Evolutionary conservation across 2,888 invertebrate genomes (phyloP).

Genomic region (Chrysolina oricalcia): DNA sequence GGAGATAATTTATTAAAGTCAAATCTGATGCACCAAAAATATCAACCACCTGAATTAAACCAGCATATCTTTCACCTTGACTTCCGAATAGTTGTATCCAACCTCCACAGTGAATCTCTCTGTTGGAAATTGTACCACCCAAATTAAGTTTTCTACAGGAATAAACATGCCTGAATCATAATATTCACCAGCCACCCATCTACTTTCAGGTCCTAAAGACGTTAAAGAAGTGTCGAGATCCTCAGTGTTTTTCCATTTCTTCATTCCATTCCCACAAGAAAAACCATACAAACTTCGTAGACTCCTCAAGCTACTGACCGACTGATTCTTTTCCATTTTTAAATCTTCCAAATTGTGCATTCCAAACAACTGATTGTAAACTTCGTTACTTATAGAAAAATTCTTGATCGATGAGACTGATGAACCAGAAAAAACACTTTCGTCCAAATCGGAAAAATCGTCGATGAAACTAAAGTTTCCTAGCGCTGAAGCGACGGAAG

Average conservation of each 20-base stretch:
- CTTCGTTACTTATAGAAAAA: constrained; percentile 43
- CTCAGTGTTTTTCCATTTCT: constrained; percentile 67
- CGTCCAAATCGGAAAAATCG: constrained; percentile 60
- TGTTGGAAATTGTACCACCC: not conserved
- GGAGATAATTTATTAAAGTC: too few species aligned
- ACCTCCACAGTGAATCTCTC: not conserved
- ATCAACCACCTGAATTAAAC: too few species aligned
- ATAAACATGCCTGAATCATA: constrained; percentile 70
- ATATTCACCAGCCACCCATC: constrained; percentile 67
- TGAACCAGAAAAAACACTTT: constrained; percentile 58
- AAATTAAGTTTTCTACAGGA: constrained; percentile 33
- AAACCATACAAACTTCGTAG: constrained; percentile 63
- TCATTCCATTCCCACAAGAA: constrained; percentile 59
- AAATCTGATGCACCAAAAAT: too few species aligned
- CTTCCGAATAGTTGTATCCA: not conserved
- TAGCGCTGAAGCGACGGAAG: constrained; percentile 56
- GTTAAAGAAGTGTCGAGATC: constrained; percentile 64
- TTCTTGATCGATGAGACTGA: constrained; percentile 50
- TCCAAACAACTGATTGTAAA: constrained; percentile 59
- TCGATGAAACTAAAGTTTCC: constrained; percentile 55
- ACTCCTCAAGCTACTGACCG: constrained; percentile 63
- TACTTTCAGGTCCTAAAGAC: constrained; percentile 57
- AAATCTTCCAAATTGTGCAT: constrained; percentile 53
- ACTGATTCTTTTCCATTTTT: constrained; percentile 52
- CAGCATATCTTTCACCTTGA: too few species aligned